Percentiles rank a stretch among this genome's conserved stretches.
phyloP scores from a whole-genome alignment of 2,888 invertebrate genomes.

The Operophtera brumata region DNA sequence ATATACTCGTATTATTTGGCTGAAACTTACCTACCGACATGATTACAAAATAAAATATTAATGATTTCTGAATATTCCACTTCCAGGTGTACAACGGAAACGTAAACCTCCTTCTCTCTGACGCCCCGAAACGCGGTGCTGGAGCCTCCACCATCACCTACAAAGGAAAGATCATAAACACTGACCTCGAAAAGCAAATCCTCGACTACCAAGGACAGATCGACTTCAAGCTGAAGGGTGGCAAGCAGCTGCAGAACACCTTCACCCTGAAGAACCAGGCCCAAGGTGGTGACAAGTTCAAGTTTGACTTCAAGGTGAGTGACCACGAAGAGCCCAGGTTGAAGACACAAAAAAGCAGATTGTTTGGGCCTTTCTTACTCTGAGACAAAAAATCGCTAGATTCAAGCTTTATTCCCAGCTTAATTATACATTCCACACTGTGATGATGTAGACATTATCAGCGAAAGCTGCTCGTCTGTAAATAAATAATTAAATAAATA shows the following conservation, averaged over 20 bases:
- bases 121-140: slow-evolving; percentile 62
- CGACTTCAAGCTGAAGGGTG: slow-evolving; percentile 59
- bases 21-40: too few species aligned
- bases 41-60: too few species aligned
- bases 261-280: slow-evolving; percentile 55
- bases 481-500: too few species aligned
- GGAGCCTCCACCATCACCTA: slow-evolving; percentile 58
- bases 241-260: slow-evolving; percentile 55
- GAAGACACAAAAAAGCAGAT: too few species aligned
- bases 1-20: too few species aligned
- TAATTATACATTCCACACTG: too few species aligned
- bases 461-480: too few species aligned
- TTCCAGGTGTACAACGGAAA: slow-evolving; percentile 57
- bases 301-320: slow-evolving; percentile 61
- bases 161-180: slow-evolving; percentile 56
- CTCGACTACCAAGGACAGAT: slow-evolving; percentile 61
- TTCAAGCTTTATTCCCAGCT: too few species aligned
- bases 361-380: too few species aligned
- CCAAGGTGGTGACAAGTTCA: slow-evolving; percentile 54
- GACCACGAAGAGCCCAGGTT: background rate
- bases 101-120: slow-evolving; percentile 52
- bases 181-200: slow-evolving; percentile 51
- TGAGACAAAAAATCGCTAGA: too few species aligned
- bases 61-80: background rate
- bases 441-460: too few species aligned